Percentiles rank a stretch among this genome's conserved stretches.
Conservation (phyloP, 1,140 invertebrate species). For the Uloborus diversus region DNA sequence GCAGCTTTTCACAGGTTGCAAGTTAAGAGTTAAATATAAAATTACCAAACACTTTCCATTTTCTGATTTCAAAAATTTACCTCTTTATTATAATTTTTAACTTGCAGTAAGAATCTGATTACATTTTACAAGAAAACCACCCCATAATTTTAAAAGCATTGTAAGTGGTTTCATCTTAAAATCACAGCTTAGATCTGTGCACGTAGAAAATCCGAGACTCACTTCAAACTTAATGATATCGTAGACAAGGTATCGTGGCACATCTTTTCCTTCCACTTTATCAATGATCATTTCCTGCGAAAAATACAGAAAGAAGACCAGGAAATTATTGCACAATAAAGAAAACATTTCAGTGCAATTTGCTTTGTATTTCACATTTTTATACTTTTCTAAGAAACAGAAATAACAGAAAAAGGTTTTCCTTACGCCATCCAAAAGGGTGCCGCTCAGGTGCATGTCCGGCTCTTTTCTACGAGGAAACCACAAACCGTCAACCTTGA, state of each 20-base stretch:
- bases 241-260: conserved; percentile 93
- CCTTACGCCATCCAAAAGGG: conserved; percentile 91
- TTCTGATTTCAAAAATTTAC: not conserved
- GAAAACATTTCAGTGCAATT: not conserved
- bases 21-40: too few relatives aligned
- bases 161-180: too few relatives aligned
- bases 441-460: conserved; percentile 77
- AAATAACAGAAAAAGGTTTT: conserved; percentile 51
- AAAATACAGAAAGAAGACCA: not conserved
- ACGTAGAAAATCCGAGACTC: too few relatives aligned
- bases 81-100: not conserved
- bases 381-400: conserved; percentile 9
- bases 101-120: not conserved
- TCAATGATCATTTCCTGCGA: conserved; percentile 93
- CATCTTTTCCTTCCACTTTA: conserved; percentile 74
- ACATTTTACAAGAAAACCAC: not conserved
- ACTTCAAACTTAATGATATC: conserved; percentile 89
- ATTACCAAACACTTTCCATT: not conserved
- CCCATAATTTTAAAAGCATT: too few relatives aligned
- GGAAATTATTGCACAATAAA: too few relatives aligned
- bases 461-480: conserved; percentile 83
- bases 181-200: too few relatives aligned
- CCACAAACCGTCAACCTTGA: conserved; percentile 80
- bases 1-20: too few relatives aligned
- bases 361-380: not conserved